Base-by-base conservation (phyloP, 2,888 invertebrate species). In the Busseola fusca region DNA sequence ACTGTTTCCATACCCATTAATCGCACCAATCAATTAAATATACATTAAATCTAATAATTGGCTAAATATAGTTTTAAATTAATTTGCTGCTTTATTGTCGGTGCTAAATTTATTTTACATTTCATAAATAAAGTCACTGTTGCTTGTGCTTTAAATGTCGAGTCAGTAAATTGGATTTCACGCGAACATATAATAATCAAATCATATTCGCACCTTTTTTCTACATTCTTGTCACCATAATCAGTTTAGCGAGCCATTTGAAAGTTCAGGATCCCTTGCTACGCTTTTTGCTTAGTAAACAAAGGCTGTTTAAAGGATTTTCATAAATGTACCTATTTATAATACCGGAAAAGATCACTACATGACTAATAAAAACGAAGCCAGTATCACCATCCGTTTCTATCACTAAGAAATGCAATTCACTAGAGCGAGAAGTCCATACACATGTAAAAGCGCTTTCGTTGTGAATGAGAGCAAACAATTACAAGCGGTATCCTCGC, bases 241-340 rank as follows among this genome's bases (percentile, higher is more conserved):
- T 57, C 37, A 63, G 27, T 57, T 34, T 34, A 34, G 12, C 4
- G 40, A 52, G 34, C 34, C 25, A 27, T 60, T 16, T 45, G 25
- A 56, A 21, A 42, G 63, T 40, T 78, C 25, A 21, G 27, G 37
- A 56, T 73, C 78, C 87, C 82, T 87, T 84, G 87, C 88, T 89
- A 87, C 80, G 87, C 86, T 86, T 87, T 86, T 86, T 78, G 84
- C 82, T 83, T 84, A 2, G 14, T 63, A 64, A 77, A 34, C 21
- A 63, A 58, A 63, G 30, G 7, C 30, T 48, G 21, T 65, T 58
- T 52, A 27, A 74, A 74, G 4, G 27, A 57, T 58, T 75, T 21
- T 25, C 58, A 54, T 6, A 67, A 75, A 67, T 60, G 18, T 59
- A 54, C 10, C 10, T 25, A 52, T 34, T 30, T 0, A 5, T 21